phyloP scores from a whole-genome alignment of 2,797 vertebrate genomes.

The Myripristis jacobus region DNA sequence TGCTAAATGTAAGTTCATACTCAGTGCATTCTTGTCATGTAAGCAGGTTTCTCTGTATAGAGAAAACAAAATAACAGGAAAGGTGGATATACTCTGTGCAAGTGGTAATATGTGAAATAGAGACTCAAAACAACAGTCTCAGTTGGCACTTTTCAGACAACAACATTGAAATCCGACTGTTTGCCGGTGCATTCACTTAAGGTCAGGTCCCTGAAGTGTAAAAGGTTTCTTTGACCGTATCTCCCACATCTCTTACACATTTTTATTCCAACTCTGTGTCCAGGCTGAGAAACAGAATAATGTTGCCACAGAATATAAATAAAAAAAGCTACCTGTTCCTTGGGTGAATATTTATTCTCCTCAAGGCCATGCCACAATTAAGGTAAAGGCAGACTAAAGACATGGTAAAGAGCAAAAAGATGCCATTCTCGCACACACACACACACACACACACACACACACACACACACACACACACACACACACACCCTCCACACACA shows the following conservation, averaged over 20 bases:
- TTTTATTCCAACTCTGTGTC: constrained; percentile 11
- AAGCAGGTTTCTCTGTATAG: background rate
- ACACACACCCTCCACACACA: background rate
- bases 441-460: constrained; percentile 1
- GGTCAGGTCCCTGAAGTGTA: constrained; percentile 2
- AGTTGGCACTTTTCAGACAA: background rate
- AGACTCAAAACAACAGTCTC: background rate
- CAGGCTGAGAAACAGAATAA: background rate
- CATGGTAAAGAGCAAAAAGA: background rate
- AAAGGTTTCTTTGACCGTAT: background rate
- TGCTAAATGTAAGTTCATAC: background rate
- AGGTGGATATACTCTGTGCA: background rate
- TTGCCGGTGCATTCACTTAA: background rate
- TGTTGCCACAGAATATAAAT: background rate
- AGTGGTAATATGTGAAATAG: background rate
- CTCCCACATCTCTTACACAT: background rate
- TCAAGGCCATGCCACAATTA: constrained; percentile 31
- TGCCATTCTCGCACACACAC: background rate
- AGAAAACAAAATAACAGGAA: background rate
- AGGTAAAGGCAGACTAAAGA: constrained; percentile 24
- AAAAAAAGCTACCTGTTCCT: constrained; percentile 5
- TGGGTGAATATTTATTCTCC: constrained; percentile 23
- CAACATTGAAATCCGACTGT: constrained; percentile 21
- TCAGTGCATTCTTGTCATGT: background rate
- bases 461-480: background rate